A percentile compares a stretch with the other conserved stretches of the same genome.
Conservation (phyloP, 2,888 invertebrate genomes). For the Cyaniris semiargus region DNA sequence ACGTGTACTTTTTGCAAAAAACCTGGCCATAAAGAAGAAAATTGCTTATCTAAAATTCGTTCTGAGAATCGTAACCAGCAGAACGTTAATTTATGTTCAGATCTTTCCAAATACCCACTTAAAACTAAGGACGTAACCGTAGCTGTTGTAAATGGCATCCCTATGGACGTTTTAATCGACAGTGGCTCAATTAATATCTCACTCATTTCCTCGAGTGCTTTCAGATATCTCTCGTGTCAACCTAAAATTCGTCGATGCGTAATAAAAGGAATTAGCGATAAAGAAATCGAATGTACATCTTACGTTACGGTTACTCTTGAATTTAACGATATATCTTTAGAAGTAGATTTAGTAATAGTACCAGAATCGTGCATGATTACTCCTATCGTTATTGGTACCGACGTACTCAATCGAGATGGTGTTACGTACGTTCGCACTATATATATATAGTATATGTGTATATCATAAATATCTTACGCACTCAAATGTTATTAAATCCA, state of each 20-base stretch:
- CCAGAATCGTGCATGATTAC: background rate
- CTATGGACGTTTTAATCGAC: slow-evolving; percentile 43
- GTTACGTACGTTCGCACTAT: too few species aligned
- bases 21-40: too few species aligned
- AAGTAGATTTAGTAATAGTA: slow-evolving; percentile 9
- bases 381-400: slow-evolving; percentile 5
- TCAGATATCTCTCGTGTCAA: slow-evolving; percentile 35
- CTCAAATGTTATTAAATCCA: too few species aligned
- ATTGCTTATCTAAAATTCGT: too few species aligned
- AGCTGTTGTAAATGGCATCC: slow-evolving; percentile 33
- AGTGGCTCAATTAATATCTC: slow-evolving; percentile 40
- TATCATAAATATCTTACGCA: too few species aligned
- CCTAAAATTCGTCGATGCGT: background rate
- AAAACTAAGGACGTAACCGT: slow-evolving; percentile 20
- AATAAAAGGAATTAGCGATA: slow-evolving; percentile 36
- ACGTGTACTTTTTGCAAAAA: too few species aligned
- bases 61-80: background rate
- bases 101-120: background rate
- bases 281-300: slow-evolving; percentile 20
- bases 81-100: slow-evolving; percentile 15
- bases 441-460: too few species aligned
- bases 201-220: slow-evolving; percentile 35
- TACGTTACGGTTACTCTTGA: slow-evolving; percentile 37
- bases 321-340: slow-evolving; percentile 29
- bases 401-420: background rate